Base-by-base conservation (phyloP, 1,140 invertebrate species). In the Drosophila repletoides region DNA sequence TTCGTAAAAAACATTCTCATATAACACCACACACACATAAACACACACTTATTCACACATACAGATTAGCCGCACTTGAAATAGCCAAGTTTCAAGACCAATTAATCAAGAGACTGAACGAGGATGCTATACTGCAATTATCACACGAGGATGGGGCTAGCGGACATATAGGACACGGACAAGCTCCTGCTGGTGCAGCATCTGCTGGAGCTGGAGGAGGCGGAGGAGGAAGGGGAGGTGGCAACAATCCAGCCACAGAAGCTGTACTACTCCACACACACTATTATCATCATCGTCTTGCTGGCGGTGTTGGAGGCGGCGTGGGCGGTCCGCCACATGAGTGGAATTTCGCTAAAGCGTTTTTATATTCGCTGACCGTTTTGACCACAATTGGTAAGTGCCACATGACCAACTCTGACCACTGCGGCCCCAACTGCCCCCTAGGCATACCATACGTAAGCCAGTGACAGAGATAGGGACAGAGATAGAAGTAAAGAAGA, bases 311-410 rank as follows among this genome's bases (percentile, higher is more conserved):
- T 29, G 74, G 68, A 29, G 75, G 61, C 48, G 69, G 64, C 22
- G 79, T 60, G 29, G 74, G 70, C 21, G 80, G 80, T 64, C 89
- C 93, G 48, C 91, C 94, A 19, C 94, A 94, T 86, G 95, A 97
- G 81, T 99, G 97, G 97, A 97, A 95, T 77, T 97, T 98, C 86
- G 96, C 97, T 15, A 96, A 96, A 88, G 96, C 97, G 9, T 98
- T 98, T 91, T 93, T 99, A 14, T 99, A 99, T 91, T 98, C 97
- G 9, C 92, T 99, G 46, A 99, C 98, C 12, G 96, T 98, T 40
- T 94, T 98, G 28, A 99, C 97, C 2, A 99, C 97, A 59, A 98
- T 98, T 89, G 98, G 97, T 98, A 92, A 94, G 95, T 94, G 45
- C 80, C 72, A 29, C 6, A 7, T n/a, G n/a, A n/a, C 3, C 24